phyloP scores from a whole-genome alignment of 2,113 vertebrate genomes.

The Cinclus mexicanus region DNA sequence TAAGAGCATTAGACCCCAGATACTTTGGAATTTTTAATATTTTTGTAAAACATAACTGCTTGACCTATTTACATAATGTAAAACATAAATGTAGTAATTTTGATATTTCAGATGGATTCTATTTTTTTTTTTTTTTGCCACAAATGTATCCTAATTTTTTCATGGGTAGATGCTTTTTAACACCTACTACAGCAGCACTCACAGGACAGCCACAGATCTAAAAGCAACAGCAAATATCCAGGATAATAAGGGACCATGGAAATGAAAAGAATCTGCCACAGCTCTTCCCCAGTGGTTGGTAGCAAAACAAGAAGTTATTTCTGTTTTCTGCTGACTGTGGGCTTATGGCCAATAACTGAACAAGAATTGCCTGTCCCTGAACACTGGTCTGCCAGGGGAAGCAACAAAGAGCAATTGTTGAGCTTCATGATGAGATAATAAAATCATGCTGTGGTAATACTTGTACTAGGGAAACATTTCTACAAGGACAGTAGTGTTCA shows the following conservation, averaged over 20 bases:
- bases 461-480: not conserved
- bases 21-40: not conserved
- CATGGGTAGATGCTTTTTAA: not conserved
- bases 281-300: not conserved
- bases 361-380: not conserved
- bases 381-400: not conserved
- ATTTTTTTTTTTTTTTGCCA: not conserved
- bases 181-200: not conserved
- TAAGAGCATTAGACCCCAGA: not conserved
- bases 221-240: not conserved
- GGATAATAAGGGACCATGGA: not conserved
- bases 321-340: not conserved
- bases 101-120: not conserved
- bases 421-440: not conserved
- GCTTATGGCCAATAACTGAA: not conserved
- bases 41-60: not conserved
- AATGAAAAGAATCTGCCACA: not conserved
- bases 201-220: not conserved
- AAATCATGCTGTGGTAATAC: not conserved
- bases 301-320: not conserved
- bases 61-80: not conserved
- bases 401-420: constrained; percentile 28
- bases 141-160: not conserved
- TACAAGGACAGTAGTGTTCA: not conserved
- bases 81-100: not conserved